A percentile compares a stretch with the other conserved stretches of the same genome.
phyloP scores from a whole-genome alignment of 1,140 invertebrate genomes.

The Lucilia cuprina region DNA sequence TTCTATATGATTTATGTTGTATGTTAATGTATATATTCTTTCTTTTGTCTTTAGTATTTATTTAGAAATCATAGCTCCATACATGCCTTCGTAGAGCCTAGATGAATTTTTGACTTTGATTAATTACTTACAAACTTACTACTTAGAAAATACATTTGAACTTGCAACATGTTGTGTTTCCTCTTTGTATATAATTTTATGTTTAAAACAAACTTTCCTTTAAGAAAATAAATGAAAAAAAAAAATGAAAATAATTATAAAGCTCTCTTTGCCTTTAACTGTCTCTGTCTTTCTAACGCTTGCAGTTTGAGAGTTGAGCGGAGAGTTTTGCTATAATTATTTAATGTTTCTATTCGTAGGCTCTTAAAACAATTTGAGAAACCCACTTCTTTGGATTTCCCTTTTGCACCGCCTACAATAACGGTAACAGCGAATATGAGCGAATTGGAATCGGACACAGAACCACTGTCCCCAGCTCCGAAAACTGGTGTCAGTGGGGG shows the following conservation, averaged over 20 bases:
- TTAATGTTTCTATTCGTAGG: slow-evolving; percentile 34
- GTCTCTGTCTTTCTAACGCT: background rate
- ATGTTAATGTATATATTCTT: background rate
- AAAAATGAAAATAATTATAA: background rate
- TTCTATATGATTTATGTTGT: background rate
- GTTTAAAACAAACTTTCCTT: background rate
- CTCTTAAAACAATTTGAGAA: slow-evolving; percentile 67
- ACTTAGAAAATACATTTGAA: background rate
- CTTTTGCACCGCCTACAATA: slow-evolving; percentile 73
- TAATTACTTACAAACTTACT: background rate
- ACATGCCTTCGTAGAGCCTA: slow-evolving; percentile 5
- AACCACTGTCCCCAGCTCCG: slow-evolving; percentile 68
- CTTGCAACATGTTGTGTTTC: slow-evolving; percentile 26
- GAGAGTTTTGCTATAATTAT: background rate
- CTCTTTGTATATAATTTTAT: slow-evolving; percentile 26
- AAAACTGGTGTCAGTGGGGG: slow-evolving; percentile 42
- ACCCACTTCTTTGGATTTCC: slow-evolving; percentile 70
- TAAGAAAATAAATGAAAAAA: background rate
- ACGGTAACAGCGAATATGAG: slow-evolving; percentile 77
- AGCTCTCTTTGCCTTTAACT: background rate
- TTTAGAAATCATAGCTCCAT: background rate
- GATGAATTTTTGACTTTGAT: background rate
- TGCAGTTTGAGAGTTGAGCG: background rate
- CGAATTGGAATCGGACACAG: slow-evolving; percentile 76
- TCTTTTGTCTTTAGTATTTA: background rate